Conservation (phyloP, 2,113 vertebrate genomes). For the Enhydra lutris region DNA sequence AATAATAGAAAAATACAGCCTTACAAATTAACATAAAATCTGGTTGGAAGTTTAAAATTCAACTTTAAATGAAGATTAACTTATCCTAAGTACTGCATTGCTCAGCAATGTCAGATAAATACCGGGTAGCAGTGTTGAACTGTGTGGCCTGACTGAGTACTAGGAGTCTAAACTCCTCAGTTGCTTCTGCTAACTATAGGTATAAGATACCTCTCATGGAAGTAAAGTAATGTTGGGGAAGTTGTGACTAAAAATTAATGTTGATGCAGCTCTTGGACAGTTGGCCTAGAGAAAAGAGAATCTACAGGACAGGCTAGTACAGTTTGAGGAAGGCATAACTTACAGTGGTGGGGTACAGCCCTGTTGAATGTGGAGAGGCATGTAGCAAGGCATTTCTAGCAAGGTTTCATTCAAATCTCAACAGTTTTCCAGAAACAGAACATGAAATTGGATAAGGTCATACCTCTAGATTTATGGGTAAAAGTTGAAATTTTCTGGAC, state of each 20-base stretch:
- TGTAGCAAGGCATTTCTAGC: neutral
- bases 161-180: neutral
- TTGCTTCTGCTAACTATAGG: neutral
- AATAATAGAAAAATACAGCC: neutral
- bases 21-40: neutral
- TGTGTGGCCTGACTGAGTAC: neutral
- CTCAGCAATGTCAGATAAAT: neutral
- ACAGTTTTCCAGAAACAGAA: neutral
- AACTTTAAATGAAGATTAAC: neutral
- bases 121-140: neutral
- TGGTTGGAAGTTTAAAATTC: neutral
- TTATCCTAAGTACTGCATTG: constrained; percentile 12
- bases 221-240: neutral
- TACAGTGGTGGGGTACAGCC: neutral
- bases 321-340: constrained; percentile 13
- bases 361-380: neutral
- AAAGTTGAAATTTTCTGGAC: neutral
- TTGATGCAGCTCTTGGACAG: neutral
- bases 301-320: neutral
- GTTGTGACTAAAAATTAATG: neutral
- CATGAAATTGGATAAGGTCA: neutral
- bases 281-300: neutral
- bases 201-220: neutral
- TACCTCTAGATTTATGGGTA: neutral
- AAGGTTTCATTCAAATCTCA: constrained; percentile 11